Evolutionary conservation across 1,140 invertebrate genomes (phyloP).

Genomic region (Ceratina calcarata): DNA sequence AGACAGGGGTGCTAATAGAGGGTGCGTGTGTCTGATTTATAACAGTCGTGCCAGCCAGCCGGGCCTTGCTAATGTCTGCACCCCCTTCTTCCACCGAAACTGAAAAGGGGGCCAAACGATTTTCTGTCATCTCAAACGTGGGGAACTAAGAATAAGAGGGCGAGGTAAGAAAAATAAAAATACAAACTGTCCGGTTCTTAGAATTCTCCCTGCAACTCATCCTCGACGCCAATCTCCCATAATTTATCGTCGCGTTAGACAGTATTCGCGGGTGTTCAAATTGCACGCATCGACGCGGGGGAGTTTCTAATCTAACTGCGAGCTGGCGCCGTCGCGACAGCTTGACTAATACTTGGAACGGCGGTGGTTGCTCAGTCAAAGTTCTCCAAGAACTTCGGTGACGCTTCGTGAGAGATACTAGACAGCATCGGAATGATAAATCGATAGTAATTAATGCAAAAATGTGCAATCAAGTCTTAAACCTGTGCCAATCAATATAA

Average conservation of each 20-base stretch:
- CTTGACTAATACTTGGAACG: background rate
- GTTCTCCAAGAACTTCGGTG: background rate
- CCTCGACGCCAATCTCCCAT: background rate
- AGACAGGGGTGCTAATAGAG: constrained; percentile 74
- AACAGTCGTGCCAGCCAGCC: constrained; percentile 57
- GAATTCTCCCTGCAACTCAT: constrained; percentile 33
- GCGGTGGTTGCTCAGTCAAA: background rate
- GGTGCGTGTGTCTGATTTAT: constrained; percentile 76
- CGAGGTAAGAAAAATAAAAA: constrained; percentile 52
- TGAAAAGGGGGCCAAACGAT: constrained; percentile 59
- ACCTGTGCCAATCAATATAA: too few relatives aligned
- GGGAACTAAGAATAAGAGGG: background rate
- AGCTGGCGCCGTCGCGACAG: background rate
- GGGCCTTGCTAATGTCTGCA: constrained; percentile 56
- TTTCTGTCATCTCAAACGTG: constrained; percentile 55
- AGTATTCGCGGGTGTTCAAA: constrained; percentile 2
- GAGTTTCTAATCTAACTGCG: constrained; percentile 36
- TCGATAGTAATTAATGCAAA: too few relatives aligned
- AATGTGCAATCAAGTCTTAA: too few relatives aligned
- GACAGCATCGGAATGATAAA: too few relatives aligned
- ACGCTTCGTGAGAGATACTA: background rate
- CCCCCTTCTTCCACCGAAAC: constrained; percentile 47
- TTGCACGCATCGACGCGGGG: constrained; percentile 3
- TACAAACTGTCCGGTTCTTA: constrained; percentile 45
- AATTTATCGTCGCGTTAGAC: background rate